Evolutionary conservation across 2,113 vertebrate genomes (phyloP).

Genomic region (Orientallactaga bullata): DNA sequence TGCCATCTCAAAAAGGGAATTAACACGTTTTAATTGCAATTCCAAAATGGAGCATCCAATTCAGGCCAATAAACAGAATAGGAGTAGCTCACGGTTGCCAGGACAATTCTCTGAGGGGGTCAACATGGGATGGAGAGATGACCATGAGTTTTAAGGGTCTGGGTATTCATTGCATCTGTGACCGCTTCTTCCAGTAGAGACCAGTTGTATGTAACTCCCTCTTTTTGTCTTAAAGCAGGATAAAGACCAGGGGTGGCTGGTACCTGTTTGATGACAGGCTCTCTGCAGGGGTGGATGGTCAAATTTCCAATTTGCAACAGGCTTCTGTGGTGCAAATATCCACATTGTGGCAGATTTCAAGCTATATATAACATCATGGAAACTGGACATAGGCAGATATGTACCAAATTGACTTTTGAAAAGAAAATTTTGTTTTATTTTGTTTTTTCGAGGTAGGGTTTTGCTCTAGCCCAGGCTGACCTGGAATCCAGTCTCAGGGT

Average conservation of each 20-base stretch:
- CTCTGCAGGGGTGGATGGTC: no score
- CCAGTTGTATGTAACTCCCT: not conserved
- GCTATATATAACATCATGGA: not conserved
- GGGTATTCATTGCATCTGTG: not conserved
- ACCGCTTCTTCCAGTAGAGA: not conserved
- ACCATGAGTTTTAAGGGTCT: not conserved
- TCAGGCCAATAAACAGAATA: not conserved
- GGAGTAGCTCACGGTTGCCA: not conserved
- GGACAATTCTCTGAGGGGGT: not conserved
- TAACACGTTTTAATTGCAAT: not conserved
- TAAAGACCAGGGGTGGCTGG: not conserved
- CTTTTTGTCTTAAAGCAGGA: not conserved
- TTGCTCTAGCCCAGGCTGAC: no score
- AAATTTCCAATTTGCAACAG: not conserved
- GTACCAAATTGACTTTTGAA: not conserved
- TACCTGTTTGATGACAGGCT: not conserved
- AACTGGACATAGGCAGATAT: not conserved
- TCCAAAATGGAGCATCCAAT: not conserved
- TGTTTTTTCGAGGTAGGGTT: no score
- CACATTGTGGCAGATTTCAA: not conserved
- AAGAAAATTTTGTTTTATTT: no score
- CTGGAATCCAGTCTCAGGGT: no score
- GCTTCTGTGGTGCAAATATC: not conserved
- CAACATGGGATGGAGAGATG: not conserved
- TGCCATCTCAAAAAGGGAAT: constrained; percentile 4